Conservation (phyloP, 2,797 vertebrate species). For the Pogoniulus pusillus region DNA sequence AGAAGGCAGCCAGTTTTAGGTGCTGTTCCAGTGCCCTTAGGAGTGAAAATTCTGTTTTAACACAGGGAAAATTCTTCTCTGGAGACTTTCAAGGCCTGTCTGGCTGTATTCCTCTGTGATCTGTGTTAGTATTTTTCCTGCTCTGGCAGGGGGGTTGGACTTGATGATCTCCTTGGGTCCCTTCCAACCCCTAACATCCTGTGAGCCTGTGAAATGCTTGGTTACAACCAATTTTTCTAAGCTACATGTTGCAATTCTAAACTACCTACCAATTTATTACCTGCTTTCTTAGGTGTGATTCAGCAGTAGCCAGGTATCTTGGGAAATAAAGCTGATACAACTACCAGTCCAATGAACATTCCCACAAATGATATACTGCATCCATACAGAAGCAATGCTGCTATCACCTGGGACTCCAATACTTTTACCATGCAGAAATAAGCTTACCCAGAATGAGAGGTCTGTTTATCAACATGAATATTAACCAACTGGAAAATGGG, state of each 20-base stretch:
- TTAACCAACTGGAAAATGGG: background rate
- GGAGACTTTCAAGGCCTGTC: too few species aligned
- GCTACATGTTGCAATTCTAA: accelerated
- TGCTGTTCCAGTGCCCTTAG: background rate
- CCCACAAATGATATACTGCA: background rate
- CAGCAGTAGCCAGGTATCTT: background rate
- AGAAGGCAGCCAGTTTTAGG: background rate
- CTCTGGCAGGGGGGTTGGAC: too few species aligned
- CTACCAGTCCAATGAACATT: background rate
- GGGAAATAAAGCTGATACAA: background rate
- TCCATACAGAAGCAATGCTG: background rate
- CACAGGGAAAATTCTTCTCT: too few species aligned
- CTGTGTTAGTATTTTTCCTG: too few species aligned
- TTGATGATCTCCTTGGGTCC: too few species aligned
- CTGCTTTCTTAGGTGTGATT: background rate
- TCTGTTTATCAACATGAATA: background rate
- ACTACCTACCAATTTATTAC: background rate
- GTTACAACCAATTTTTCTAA: background rate
- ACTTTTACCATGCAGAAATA: background rate
- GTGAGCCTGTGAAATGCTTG: too few species aligned
- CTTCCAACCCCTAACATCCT: too few species aligned
- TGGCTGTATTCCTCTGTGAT: too few species aligned
- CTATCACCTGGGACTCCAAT: background rate
- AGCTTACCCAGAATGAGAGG: background rate
- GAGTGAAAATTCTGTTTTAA: background rate